Evolutionary conservation across 2,888 invertebrate genomes (phyloP), one percentile per base, ranked within the genome.

Genomic region (Drosophila atripex): DNA sequence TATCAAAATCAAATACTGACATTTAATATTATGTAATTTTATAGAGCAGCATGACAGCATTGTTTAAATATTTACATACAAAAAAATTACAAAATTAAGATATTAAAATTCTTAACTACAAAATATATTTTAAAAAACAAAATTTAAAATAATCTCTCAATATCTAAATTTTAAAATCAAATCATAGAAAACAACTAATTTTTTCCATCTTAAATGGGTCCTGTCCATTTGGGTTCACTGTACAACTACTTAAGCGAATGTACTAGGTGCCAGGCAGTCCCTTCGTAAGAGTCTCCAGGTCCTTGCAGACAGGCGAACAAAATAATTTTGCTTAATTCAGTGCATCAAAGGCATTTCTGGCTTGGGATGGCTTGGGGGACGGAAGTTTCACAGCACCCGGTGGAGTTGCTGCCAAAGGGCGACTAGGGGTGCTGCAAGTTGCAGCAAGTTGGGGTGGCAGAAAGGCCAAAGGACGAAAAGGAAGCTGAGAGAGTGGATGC

Each of bases 251-350:
- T 73, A 56, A 28, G 50, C 64, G 76, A 84, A 75, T 86, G 87
- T 64, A 74, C 57, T 80, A 65, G 87, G 80, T 86, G 87, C 87
- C 82, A 71, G 56, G 54, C 66, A 71, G 84, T 77, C 84, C 71
- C 39, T 60, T 68, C 72, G 68, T 56, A 57, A 21, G 12, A 8
- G 39, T 16, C 43, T 21, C 57, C 59, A 12, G 12, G 14, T 25
- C 25, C 46, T 9, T 23, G 32, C 25, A 70, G 73, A 74, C 65
- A 50, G 47, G 65, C 66, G 61, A 72, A 64, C 68, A 73, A 80
- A 77, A 86, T 86, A 75, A 86, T 82, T 72, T 86, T 73, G 85
- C 76, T 86, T 82, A 82, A 82, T 82, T 87, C 82, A 84, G 75
- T 77, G 80, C 78, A 65, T 56, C 53, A 58, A 41, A 56, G 66